A percentile compares a stretch with the other conserved stretches of the same genome.
These are phyloP conservation scores for Aegithalos caudatus DNA, from an alignment of 2,113 vertebrate species.

Conservation along the genomic window DNA sequence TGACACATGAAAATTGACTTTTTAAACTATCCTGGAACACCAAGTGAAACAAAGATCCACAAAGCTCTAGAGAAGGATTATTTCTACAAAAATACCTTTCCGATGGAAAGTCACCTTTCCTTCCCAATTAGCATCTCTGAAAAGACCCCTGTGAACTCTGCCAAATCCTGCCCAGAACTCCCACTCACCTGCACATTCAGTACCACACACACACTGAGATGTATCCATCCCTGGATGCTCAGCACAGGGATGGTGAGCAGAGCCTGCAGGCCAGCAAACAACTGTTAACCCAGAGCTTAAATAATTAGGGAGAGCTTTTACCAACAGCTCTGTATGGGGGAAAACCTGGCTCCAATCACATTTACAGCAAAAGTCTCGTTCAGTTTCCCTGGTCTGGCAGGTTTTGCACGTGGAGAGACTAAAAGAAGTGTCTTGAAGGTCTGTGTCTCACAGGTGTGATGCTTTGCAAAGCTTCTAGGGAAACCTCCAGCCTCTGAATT, in stretches of 20 bases:
- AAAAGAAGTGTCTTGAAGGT: not conserved
- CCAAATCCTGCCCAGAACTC: not conserved
- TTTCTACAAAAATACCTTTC: not conserved
- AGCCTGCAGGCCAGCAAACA: not conserved
- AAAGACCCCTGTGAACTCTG: not conserved
- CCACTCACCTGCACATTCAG: fast-evolving
- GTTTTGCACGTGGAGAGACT: not conserved
- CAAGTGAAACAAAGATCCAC: not conserved
- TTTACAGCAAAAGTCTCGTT: not conserved
- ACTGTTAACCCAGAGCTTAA: not conserved
- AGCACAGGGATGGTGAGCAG: not conserved
- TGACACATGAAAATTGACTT: not conserved
- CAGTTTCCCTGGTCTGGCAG: not conserved
- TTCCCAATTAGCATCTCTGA: not conserved
- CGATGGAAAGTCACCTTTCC: not conserved
- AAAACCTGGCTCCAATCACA: fast-evolving
- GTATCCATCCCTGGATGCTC: not conserved
- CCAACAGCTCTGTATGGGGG: not conserved
- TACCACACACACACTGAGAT: not conserved
- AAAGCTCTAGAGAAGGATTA: not conserved
- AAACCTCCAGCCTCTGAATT: not conserved
- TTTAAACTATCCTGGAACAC: not conserved
- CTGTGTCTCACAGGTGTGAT: not conserved
- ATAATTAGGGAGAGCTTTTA: not conserved
- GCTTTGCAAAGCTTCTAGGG: not conserved